A percentile compares a stretch with the other conserved stretches of the same genome.
Conservation (phyloP, 2,113 vertebrate species). For the Buteo buteo region DNA sequence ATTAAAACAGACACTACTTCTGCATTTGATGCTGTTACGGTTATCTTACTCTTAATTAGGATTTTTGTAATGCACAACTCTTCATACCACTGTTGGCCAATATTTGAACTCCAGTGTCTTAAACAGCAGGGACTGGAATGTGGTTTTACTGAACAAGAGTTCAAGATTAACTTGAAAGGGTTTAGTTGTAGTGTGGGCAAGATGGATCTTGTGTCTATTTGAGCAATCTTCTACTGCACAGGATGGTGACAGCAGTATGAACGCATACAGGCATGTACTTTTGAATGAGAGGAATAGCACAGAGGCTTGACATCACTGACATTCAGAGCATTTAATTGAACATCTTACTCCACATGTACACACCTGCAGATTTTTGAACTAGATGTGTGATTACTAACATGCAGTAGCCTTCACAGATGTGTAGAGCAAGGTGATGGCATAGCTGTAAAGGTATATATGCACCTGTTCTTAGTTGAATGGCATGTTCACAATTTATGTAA, state of each 20-base stretch:
- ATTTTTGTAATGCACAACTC: background rate
- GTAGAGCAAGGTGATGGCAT: background rate
- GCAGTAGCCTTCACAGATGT: background rate
- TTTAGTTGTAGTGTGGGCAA: background rate
- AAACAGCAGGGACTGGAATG: background rate
- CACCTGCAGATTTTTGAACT: background rate
- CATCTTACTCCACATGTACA: background rate
- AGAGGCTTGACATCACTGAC: background rate
- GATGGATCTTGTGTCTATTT: background rate
- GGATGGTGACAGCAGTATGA: background rate
- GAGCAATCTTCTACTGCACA: background rate
- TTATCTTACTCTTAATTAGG: background rate
- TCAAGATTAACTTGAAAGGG: background rate
- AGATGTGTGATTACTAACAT: background rate
- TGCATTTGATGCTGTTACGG: background rate
- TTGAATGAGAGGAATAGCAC: background rate
- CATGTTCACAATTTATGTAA: background rate
- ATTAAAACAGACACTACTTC: background rate
- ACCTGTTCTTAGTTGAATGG: background rate
- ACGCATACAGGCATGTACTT: background rate
- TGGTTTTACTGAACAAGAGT: background rate
- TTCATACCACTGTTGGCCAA: background rate
- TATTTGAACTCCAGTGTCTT: background rate
- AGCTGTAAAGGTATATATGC: background rate
- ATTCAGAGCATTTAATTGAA: background rate